phyloP scores from a whole-genome alignment of 2,888 invertebrate genomes.

The Lithosia quadra region DNA sequence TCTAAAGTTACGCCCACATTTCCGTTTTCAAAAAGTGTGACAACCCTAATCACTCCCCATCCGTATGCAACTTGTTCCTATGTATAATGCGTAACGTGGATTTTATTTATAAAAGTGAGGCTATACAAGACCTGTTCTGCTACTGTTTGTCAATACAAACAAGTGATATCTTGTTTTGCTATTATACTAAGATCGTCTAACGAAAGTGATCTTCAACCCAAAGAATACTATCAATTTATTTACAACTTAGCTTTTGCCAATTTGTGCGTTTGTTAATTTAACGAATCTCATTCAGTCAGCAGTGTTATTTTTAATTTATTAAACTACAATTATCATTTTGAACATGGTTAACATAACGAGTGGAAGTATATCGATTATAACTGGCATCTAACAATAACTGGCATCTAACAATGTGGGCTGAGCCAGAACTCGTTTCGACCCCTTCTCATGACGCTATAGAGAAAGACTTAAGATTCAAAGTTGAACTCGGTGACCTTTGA shows the following conservation, averaged over 20 bases:
- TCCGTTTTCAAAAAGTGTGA: neutral
- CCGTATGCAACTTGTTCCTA: conserved; percentile 9
- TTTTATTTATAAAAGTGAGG: neutral
- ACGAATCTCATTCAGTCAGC: neutral
- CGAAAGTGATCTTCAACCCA: neutral
- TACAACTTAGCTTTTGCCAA: neutral
- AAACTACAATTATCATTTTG: neutral
- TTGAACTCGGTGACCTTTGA: conserved; percentile 24
- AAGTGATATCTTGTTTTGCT: neutral
- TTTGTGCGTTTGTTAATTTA: neutral
- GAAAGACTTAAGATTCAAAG: conserved; percentile 9
- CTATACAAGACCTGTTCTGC: neutral
- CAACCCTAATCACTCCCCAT: conserved; percentile 10
- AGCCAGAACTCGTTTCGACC: conserved; percentile 18
- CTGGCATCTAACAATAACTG: neutral
- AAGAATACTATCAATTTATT: neutral
- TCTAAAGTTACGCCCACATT: neutral
- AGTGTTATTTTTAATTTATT: neutral
- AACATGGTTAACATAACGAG: neutral
- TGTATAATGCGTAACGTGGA: neutral
- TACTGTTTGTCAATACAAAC: neutral
- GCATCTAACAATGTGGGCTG: neutral
- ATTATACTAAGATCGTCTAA: neutral
- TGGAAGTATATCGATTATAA: conserved; percentile 7
- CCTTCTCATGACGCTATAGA: conserved; percentile 4